Conservation (phyloP, 2,888 invertebrate species). For the Pseudococcus jackbeardsleyi region DNA sequence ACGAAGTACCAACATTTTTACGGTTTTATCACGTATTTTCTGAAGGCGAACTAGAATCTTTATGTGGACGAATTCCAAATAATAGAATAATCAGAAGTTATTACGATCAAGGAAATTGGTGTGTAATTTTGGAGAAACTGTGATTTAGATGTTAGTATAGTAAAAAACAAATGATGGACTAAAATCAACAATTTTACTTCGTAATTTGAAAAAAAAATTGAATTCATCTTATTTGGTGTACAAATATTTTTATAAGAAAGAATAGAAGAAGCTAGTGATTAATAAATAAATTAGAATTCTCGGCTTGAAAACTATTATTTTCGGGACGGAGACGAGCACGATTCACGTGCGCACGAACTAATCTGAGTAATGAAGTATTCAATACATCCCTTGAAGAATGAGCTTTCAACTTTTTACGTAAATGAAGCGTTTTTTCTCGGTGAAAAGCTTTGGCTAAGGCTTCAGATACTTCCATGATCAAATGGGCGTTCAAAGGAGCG, state of each 20-base stretch:
- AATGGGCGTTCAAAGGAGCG: not conserved
- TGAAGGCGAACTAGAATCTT: conserved; percentile 81
- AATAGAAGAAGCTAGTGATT: no score
- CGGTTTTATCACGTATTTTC: conserved; percentile 96
- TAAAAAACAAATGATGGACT: no score
- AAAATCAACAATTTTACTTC: no score
- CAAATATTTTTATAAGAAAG: no score
- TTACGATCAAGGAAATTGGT: conserved; percentile 98
- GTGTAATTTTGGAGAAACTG: conserved; percentile 81
- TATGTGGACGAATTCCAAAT: conserved; percentile 75
- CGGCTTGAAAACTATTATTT: no score
- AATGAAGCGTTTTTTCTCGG: conserved; percentile 73
- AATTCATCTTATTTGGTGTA: no score
- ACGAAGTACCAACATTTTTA: conserved; percentile 74
- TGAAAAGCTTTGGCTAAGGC: not conserved
- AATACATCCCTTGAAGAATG: conserved; percentile 81
- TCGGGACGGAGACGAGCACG: no score
- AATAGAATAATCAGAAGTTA: conserved; percentile 78
- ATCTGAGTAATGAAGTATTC: not conserved
- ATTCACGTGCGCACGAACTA: not conserved
- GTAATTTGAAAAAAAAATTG: no score
- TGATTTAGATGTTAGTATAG: not conserved
- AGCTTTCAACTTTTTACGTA: conserved; percentile 98
- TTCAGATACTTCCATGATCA: not conserved
- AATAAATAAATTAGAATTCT: no score